Evolutionary conservation across 2,797 vertebrate species (phyloP).

Genomic region (Chaenodraco wilsoni): DNA sequence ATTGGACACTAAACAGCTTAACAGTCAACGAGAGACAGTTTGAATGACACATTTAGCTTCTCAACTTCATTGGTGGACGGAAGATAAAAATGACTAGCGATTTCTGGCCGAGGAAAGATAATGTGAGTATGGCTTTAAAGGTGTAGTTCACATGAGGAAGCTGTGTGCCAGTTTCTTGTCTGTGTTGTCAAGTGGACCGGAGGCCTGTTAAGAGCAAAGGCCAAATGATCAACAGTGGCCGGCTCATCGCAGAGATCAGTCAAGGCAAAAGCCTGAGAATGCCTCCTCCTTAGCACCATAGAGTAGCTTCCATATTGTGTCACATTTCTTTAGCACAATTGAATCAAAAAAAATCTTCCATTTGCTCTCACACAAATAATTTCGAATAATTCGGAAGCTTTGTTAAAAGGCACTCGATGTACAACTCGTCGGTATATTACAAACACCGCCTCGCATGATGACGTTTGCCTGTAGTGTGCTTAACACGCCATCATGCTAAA

Average conservation of each 20-base stretch:
- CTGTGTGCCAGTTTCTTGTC: slow-evolving; percentile 27
- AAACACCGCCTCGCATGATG: slow-evolving; percentile 18
- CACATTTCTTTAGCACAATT: slow-evolving; percentile 39
- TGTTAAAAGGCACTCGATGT: slow-evolving; percentile 77
- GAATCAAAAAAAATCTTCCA: slow-evolving; percentile 29
- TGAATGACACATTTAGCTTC: slow-evolving; percentile 33
- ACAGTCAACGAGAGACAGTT: slow-evolving; percentile 29
- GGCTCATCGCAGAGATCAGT: slow-evolving; percentile 39
- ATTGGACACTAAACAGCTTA: slow-evolving; percentile 40
- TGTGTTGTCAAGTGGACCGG: slow-evolving; percentile 31
- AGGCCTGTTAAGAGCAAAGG: slow-evolving; percentile 18
- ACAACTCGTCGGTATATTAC: slow-evolving; percentile 57
- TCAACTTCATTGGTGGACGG: slow-evolving; percentile 26
- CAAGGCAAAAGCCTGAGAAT: slow-evolving; percentile 58
- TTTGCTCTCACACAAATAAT: slow-evolving; percentile 57
- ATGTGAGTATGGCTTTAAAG: slow-evolving; percentile 43
- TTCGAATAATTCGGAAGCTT: slow-evolving; percentile 74
- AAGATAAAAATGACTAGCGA: slow-evolving; percentile 22
- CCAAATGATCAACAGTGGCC: slow-evolving; percentile 48
- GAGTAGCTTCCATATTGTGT: slow-evolving; percentile 45
- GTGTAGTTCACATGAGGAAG: slow-evolving; percentile 24
- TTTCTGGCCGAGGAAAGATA: slow-evolving; percentile 22
- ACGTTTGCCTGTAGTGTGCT: slow-evolving; percentile 23
- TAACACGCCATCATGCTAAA: slow-evolving; percentile 31
- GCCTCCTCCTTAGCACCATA: slow-evolving; percentile 74